Conservation (phyloP, 1,140 invertebrate genomes). For the Drosophila miranda region DNA sequence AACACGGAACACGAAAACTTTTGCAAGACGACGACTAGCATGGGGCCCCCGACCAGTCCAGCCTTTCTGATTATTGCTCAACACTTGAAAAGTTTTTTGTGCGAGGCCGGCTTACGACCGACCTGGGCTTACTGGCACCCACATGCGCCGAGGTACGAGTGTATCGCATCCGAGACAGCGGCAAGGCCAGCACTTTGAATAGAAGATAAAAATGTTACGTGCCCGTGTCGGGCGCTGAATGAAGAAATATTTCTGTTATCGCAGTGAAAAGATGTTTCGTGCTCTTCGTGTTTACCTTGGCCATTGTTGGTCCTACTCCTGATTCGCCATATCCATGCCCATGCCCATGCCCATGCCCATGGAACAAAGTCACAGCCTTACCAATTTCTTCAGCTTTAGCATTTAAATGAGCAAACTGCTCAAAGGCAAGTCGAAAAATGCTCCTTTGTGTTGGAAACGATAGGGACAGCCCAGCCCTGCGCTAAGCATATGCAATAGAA, state of each 20-base stretch:
- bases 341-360: background rate
- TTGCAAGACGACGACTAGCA: constrained; percentile 5
- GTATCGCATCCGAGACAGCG: background rate
- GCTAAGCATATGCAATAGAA: constrained; percentile 31
- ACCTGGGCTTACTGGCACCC: constrained; percentile 39
- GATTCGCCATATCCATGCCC: background rate
- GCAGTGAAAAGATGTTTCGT: constrained; percentile 76
- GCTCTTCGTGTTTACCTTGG: constrained; percentile 69
- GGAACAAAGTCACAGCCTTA: constrained; percentile 36
- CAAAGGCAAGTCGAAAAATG: constrained; percentile 11
- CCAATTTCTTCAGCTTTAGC: constrained; percentile 26
- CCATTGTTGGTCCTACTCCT: constrained; percentile 22
- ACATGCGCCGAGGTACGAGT: background rate
- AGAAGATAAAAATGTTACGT: constrained; percentile 79
- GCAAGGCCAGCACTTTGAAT: constrained; percentile 69
- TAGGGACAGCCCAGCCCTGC: too few relatives aligned
- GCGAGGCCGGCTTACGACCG: constrained; percentile 36
- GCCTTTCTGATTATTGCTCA: constrained; percentile 75
- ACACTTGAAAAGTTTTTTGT: constrained; percentile 72
- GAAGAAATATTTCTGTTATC: constrained; percentile 76
- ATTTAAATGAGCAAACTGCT: constrained; percentile 21
- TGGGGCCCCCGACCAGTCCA: constrained; percentile 32
- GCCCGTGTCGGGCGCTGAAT: constrained; percentile 64
- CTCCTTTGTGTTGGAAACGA: constrained; percentile 23
- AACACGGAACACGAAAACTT: constrained; percentile 74